Base-by-base conservation (phyloP, 2,888 invertebrate species). In the Nemotelus nigrinus region DNA sequence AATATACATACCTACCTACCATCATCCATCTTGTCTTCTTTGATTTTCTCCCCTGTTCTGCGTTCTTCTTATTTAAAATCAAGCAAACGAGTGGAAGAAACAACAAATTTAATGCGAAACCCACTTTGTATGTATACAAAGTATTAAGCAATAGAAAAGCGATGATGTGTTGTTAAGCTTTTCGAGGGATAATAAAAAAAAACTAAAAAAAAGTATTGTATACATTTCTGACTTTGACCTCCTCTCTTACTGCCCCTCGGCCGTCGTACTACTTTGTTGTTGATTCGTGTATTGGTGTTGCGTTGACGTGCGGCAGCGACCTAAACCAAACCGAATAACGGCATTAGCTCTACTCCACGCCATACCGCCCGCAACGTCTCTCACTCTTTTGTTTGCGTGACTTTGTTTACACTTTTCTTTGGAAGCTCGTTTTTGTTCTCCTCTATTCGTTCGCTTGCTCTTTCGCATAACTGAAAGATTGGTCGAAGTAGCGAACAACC, bases 361-460 rank as follows among this genome's bases (percentile, higher is more conserved):
- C 53, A 53, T 50, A 68, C 50, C 68, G 25, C 25, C 25, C 25
- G 25, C 25, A 25, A 25, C 25, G 25, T 25, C 25, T 25, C 25
- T 25, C 25, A 25, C 25, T 25, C 25, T 25, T 25, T 25, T 25
- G 25, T 6, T 6, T 43, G 48, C 3, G 43, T 63, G 74, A 63
- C 74, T 63, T 74, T 74, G 74, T 74, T 74, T 74, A 74, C 63
- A 60, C 48, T 74, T 74, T 74, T 74, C 41, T 60, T n/a, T 39
- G 8, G 41, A 39, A 25, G 25, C 25, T 25, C 25, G 25, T 25
- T 25, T 25, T 25, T 25, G 25, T 25, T 25, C 25, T 25, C 25
- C 25, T 25, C 25, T 25, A 25, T 25, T 25, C 25, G 25, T 25
- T 25, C 25, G 25, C 1, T 25, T 25, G 25, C 25, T 25, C 25